A percentile compares a stretch with the other conserved stretches of the same genome.
Conservation (phyloP, 2,113 vertebrate genomes). For the Zeus faber region DNA sequence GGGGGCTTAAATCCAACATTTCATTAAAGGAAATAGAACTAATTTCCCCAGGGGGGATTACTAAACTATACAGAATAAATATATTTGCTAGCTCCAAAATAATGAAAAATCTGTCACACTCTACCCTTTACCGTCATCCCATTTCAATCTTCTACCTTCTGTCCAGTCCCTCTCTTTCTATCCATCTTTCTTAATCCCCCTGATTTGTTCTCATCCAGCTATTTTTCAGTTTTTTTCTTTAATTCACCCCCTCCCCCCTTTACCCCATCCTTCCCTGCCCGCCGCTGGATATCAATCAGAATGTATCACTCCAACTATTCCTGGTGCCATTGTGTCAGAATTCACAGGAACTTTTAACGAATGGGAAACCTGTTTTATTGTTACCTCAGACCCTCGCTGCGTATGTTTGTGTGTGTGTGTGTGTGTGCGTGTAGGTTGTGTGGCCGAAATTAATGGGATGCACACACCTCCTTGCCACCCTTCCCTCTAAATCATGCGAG, state of each 20-base stretch:
- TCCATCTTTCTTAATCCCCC: constrained; percentile 18
- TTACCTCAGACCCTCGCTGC: constrained; percentile 61
- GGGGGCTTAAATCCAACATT: too few relatives aligned
- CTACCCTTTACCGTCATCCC: not conserved
- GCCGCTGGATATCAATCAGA: constrained; percentile 78
- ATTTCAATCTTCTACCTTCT: not conserved
- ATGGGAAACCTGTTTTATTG: constrained; percentile 70
- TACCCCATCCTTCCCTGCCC: constrained; percentile 34
- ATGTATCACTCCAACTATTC: constrained; percentile 72
- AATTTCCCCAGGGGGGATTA: too few relatives aligned
- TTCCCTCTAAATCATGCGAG: constrained; percentile 12
- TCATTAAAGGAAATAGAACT: too few relatives aligned
- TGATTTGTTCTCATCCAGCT: not conserved
- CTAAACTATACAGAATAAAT: too few relatives aligned
- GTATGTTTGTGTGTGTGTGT: constrained; percentile 43
- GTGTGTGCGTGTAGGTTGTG: constrained; percentile 11
- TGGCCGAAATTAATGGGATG: constrained; percentile 49
- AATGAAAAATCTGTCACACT: not conserved
- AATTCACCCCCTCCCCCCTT: not conserved
- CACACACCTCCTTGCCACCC: constrained; percentile 25
- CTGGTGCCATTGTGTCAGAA: constrained; percentile 72
- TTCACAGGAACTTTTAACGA: constrained; percentile 72
- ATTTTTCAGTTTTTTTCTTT: not conserved
- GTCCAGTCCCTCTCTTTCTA: constrained; percentile 8
- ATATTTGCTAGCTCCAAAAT: too few relatives aligned